Evolutionary conservation across 2,113 vertebrate species (phyloP), one percentile per base, ranked within the genome.

Genomic region (Amia ocellicauda): DNA sequence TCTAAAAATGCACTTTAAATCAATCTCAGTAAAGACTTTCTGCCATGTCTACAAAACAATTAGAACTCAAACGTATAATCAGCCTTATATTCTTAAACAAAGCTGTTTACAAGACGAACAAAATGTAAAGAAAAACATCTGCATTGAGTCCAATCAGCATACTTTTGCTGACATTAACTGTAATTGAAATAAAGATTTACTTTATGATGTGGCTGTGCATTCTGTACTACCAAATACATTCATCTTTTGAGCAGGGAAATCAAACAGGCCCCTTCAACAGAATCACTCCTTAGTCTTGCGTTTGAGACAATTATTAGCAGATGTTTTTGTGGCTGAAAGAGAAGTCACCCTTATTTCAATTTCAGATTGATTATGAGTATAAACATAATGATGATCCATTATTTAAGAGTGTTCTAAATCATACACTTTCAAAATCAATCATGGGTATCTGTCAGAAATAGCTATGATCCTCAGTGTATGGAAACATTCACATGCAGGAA

Each of bases 21-120:
- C 22, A 50, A 58, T 20, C 41, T 31, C 41, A 52, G 22, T 57
- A 20, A 54, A 10, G 41, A 36, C 36, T 26, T 19, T 24, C 14
- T 10, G 19, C 27, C 27, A 50, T 58, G 60, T 58, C 67, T 40
- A 56, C 51, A 40, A 17, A 31, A 47, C 28, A 57, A 62, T 57
- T 28, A 58, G 14, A 41, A 62, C 42, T 40, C 52, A 22, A 40
- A n/a, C 10, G 22, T 24, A 36, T 7, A 43, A 59, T 59, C 29
- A 52, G 41, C 10, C 41, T 24, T 26, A 24, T 8, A 4, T 52
- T 23, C 22, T 61, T 22, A 47, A 52, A 19, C 64, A 28, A 63
- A 63, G 50, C 22, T 54, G 24, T 64, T 57, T 28, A 64, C 10
- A 20, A 57, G 52, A 19, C 40, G 10, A 40, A 10, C 5, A 54